Conservation (phyloP, 2,113 vertebrate genomes). For the Ibidorhyncha struthersii region DNA sequence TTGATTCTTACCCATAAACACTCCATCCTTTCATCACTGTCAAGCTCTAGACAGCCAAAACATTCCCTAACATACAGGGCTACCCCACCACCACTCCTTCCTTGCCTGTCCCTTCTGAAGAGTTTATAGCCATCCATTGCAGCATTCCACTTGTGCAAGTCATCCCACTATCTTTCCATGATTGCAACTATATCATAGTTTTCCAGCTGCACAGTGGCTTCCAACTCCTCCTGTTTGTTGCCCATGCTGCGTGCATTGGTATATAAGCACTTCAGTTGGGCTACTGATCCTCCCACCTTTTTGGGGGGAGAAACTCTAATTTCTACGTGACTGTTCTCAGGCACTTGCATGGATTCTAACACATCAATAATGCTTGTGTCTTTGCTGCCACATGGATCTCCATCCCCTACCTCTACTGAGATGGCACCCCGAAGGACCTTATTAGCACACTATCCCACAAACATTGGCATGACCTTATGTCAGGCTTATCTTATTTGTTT, state of each 20-base stretch:
- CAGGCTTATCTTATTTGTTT: not conserved
- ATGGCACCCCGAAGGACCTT: not conserved
- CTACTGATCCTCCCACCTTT: not conserved
- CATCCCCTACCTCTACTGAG: accelerated
- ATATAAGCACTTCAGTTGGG: not conserved
- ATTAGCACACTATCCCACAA: too few relatives aligned
- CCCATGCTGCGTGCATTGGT: not conserved
- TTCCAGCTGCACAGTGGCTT: not conserved
- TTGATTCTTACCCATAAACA: not conserved
- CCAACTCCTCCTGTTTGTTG: not conserved
- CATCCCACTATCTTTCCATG: not conserved
- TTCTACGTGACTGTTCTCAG: not conserved
- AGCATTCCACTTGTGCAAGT: not conserved
- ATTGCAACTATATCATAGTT: not conserved
- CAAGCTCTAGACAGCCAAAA: not conserved
- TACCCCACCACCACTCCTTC: not conserved
- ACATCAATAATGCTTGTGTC: not conserved
- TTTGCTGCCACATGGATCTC: not conserved
- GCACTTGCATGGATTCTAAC: not conserved
- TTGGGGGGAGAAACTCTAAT: not conserved
- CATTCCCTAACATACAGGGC: not conserved
- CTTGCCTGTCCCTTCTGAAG: not conserved
- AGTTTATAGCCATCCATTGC: not conserved
- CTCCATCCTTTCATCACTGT: not conserved
- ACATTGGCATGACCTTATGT: not conserved